Base-by-base conservation (phyloP, 1,140 invertebrate species). In the Plodia interpunctella region DNA sequence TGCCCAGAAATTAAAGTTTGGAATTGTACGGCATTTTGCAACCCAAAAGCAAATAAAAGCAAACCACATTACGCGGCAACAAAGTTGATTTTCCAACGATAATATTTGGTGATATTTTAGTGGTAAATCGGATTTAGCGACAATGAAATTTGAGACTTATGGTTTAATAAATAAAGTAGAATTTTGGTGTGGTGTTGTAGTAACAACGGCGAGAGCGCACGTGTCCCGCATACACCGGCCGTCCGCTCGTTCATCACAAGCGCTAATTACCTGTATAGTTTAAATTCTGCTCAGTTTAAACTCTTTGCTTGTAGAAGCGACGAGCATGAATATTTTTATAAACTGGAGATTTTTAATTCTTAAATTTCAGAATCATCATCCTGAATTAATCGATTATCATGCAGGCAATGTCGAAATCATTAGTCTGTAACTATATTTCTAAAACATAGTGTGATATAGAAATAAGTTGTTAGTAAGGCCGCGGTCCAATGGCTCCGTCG, bases 221-320 rank as follows among this genome's bases (percentile, higher is more conserved):
- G 51, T 53, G 51, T 21, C 20, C 51, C 51, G 51, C 19, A 53
- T 53, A 53, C 38, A 19, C 2, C 17, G 50, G 51, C 51, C 51
- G 51, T 18, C 51, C 51, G 51, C 18, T 53, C 51, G 20, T 53
- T 53, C 51, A 53, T 53, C 51, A 53, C 51, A 32, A 32, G 30
- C 51, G 19, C 51, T 53, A 53, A 53, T 53, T 53, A 53, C 51
- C 51, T 53, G 51, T 53, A 25, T 53, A 53, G 51, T 53, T 53
- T 53, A 53, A 53, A 53, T 53, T 53, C 51, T n/a, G 21, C 51
- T 53, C 51, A 53, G 19, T 53, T 53, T 53, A 25, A 53, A 44
- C 38, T 44, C 38, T 9, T 44, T 44, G 38, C 38, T 17, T 44
- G 38, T 44, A 17, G 21, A 25, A 2, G 13, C 38, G 38, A 44